phyloP scores from a whole-genome alignment of 2,797 vertebrate species.

The Macrochelys suwanniensis region DNA sequence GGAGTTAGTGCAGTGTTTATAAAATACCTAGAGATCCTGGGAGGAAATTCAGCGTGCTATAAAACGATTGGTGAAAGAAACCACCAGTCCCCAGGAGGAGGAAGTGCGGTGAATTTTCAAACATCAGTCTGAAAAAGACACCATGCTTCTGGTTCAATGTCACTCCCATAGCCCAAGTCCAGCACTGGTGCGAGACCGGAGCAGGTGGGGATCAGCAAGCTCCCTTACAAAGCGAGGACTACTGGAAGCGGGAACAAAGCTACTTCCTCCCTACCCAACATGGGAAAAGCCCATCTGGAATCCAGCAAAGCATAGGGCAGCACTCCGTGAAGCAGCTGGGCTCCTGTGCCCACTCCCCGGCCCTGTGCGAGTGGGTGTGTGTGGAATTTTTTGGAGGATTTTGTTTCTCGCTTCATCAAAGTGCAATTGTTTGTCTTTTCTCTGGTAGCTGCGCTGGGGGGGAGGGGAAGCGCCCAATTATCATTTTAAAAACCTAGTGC shows the following conservation, averaged over 20 bases:
- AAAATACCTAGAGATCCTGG: not conserved
- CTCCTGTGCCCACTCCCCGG: not conserved
- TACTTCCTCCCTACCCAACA: rapidly evolving
- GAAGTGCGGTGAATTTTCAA: rapidly evolving
- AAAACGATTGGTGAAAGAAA: rapidly evolving
- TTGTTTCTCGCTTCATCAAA: not conserved
- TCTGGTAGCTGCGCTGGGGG: not conserved
- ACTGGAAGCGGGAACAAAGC: not conserved
- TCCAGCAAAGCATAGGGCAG: not conserved
- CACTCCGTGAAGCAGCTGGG: not conserved
- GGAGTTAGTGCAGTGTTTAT: rapidly evolving
- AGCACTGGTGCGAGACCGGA: rapidly evolving
- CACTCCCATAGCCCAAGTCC: not conserved
- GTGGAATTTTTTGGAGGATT: not conserved
- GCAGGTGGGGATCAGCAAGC: not conserved
- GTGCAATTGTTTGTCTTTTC: not conserved
- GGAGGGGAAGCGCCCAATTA: not conserved
- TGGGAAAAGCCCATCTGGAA: not conserved
- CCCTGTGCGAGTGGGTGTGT: rapidly evolving
- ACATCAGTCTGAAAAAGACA: not conserved
- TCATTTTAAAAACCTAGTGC: rapidly evolving
- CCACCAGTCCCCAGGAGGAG: rapidly evolving
- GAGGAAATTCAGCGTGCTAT: rapidly evolving
- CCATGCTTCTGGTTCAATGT: rapidly evolving
- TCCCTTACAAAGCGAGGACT: not conserved